Percentiles rank a stretch among this genome's conserved stretches.
phyloP scores from a whole-genome alignment of 2,888 invertebrate species.

The Noctua pronuba region DNA sequence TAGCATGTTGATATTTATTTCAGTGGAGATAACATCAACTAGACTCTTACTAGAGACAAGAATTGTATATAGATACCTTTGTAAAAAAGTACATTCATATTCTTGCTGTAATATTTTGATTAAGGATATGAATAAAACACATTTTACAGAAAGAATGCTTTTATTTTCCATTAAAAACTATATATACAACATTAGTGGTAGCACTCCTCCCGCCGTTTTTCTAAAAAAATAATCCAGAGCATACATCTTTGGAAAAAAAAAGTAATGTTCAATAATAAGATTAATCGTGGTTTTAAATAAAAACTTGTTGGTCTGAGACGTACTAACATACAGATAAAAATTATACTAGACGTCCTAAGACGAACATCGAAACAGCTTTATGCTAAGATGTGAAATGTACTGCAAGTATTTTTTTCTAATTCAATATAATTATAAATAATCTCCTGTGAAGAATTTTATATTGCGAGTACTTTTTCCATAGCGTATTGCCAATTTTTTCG shows the following conservation, averaged over 20 bases:
- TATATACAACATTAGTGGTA: slow-evolving; percentile 76
- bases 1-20: no score
- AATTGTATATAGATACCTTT: no score
- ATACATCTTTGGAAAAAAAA: slow-evolving; percentile 81
- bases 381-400: slow-evolving; percentile 50
- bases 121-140: slow-evolving; percentile 45
- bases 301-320: slow-evolving; percentile 47
- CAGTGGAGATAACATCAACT: no score
- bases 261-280: slow-evolving; percentile 66
- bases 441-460: slow-evolving; percentile 16
- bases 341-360: slow-evolving; percentile 17
- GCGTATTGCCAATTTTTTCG: slow-evolving; percentile 23
- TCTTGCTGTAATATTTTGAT: neutral
- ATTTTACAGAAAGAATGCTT: slow-evolving; percentile 78
- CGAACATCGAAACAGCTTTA: slow-evolving; percentile 21
- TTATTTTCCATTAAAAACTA: slow-evolving; percentile 76
- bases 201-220: slow-evolving; percentile 75
- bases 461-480: slow-evolving; percentile 30
- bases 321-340: slow-evolving; percentile 49
- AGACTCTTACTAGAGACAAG: no score
- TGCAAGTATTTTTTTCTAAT: slow-evolving; percentile 11
- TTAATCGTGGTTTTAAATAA: slow-evolving; percentile 58
- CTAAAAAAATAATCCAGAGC: slow-evolving; percentile 81
- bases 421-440: slow-evolving; percentile 20
- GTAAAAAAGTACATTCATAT: no score